A percentile compares a stretch with the other conserved stretches of the same genome.
Conservation (phyloP, 2,888 invertebrate species). For the Ariolimax columbianus region DNA sequence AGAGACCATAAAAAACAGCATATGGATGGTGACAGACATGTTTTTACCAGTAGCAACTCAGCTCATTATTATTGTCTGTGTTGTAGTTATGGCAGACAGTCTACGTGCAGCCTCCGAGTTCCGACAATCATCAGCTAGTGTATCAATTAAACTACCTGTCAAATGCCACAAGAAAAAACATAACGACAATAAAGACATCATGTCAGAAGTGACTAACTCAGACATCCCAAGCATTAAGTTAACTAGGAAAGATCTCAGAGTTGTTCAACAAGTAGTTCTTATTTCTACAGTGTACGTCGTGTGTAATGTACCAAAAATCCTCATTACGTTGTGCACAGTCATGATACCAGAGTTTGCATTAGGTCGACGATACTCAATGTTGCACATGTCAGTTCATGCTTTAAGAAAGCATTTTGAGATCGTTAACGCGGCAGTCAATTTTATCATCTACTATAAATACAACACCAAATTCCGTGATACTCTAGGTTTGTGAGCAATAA, state of each 20-base stretch:
- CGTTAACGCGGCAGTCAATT: neutral
- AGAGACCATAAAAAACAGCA: neutral
- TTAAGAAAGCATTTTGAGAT: conserved; percentile 1
- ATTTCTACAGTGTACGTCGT: neutral
- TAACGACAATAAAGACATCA: too few species aligned
- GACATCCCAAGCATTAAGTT: neutral
- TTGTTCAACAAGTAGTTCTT: conserved; percentile 12
- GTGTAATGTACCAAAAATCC: neutral
- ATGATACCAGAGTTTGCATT: neutral
- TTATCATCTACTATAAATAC: conserved; percentile 21
- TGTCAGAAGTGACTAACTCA: neutral
- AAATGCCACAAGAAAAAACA: neutral
- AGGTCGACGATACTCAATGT: neutral
- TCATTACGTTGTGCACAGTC: neutral
- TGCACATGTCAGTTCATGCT: neutral
- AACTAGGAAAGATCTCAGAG: neutral
- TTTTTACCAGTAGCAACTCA: neutral
- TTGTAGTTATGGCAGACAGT: conserved; percentile 5
- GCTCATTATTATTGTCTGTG: conserved; percentile 7
- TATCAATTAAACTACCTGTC: neutral
- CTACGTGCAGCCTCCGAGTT: neutral
- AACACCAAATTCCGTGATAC: conserved; percentile 25
- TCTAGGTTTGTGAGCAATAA: too few species aligned
- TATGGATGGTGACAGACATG: neutral
- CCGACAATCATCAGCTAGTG: neutral